Percentiles rank a stretch among this genome's conserved stretches.
These are phyloP conservation scores for Cephus sareptanus DNA, from an alignment of 2,888 invertebrate genomes.

Conservation along the genomic window DNA sequence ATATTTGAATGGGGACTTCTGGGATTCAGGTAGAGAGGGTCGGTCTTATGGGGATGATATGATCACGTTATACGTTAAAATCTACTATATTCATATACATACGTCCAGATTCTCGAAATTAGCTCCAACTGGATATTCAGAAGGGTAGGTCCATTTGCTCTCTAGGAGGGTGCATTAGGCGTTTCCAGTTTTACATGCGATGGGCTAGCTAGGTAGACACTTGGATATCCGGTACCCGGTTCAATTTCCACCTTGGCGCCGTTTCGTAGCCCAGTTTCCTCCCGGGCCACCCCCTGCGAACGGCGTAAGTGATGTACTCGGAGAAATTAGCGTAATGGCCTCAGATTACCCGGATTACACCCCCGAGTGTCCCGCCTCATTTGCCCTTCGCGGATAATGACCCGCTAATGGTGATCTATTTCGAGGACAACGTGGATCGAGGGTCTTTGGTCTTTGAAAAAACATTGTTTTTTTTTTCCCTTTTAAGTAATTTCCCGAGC, in stretches of 20 bases:
- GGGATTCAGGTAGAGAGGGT: not conserved
- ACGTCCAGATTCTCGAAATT: not conserved
- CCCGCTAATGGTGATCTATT: constrained; percentile 30
- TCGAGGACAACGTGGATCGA: constrained; percentile 15
- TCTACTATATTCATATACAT: not conserved
- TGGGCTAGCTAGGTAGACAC: not conserved
- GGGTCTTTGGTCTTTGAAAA: not conserved
- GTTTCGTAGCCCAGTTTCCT: not conserved
- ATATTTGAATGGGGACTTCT: not conserved
- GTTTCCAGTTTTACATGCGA: not conserved
- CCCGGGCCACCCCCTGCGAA: not conserved
- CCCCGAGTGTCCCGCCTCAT: constrained; percentile 28
- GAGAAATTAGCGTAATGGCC: constrained; percentile 34
- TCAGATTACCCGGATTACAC: constrained; percentile 30
- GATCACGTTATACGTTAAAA: not conserved
- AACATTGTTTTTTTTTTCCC: not conserved
- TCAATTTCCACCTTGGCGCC: not conserved
- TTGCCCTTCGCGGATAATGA: constrained; percentile 30
- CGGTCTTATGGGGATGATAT: not conserved
- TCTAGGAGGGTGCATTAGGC: not conserved
- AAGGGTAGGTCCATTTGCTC: not conserved
- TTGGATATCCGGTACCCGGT: not conserved
- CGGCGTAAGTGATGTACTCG: constrained; percentile 15
- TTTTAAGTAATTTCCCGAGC: not conserved
- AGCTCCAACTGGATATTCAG: not conserved